phyloP scores from a whole-genome alignment of 2,888 invertebrate species.

The Rhimphoctona megacephalus region DNA sequence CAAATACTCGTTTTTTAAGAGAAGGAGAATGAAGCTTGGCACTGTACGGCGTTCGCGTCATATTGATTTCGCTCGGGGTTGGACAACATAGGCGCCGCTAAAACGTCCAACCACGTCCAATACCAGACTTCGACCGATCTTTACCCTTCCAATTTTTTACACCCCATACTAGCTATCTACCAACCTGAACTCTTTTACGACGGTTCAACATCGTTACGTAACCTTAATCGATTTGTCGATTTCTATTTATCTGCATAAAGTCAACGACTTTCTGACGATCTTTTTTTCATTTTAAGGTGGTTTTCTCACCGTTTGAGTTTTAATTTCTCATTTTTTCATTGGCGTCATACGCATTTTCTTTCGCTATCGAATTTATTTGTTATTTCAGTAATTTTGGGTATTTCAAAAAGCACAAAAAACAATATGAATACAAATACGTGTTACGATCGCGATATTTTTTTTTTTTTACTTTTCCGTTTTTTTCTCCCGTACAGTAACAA shows the following conservation, averaged over 20 bases:
- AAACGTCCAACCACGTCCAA: slow-evolving; percentile 26
- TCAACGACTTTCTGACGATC: background rate
- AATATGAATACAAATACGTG: background rate
- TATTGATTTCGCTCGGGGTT: slow-evolving; percentile 60
- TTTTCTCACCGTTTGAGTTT: background rate
- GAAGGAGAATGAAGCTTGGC: slow-evolving; percentile 20
- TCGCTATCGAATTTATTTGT: background rate
- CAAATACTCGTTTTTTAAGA: background rate
- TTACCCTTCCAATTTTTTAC: slow-evolving; percentile 9
- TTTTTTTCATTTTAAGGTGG: background rate
- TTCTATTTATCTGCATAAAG: background rate
- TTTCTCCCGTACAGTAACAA: too few relatives aligned
- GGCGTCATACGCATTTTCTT: background rate
- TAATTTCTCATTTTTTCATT: background rate
- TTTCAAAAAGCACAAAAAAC: background rate
- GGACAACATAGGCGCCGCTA: slow-evolving; percentile 35
- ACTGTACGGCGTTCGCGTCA: slow-evolving; percentile 48
- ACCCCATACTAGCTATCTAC: background rate
- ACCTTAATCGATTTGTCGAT: background rate
- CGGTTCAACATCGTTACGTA: background rate
- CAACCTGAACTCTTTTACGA: background rate
- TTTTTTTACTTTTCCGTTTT: background rate
- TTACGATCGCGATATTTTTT: background rate
- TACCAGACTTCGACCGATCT: slow-evolving; percentile 42
- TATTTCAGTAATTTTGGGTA: background rate